These are phyloP conservation scores for Apogon talboti DNA, from an alignment of 2,797 vertebrate genomes.

Conservation along the genomic window DNA sequence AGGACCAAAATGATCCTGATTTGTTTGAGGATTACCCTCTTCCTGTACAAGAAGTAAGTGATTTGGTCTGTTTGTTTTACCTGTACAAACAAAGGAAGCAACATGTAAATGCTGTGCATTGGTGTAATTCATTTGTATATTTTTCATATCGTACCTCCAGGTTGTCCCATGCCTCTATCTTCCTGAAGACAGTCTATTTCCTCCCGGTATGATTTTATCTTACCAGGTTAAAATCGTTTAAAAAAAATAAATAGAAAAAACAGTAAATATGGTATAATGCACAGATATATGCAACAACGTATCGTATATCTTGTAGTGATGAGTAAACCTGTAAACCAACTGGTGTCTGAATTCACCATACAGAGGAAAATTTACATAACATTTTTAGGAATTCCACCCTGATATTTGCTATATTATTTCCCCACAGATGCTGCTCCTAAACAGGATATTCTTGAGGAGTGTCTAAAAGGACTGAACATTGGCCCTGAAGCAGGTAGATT, in stretches of 20 bases:
- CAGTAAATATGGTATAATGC: too few species aligned
- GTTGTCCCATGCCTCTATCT: constrained; percentile 5
- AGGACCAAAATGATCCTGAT: constrained; percentile 46
- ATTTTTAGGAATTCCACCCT: not conserved
- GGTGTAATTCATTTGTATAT: constrained; percentile 5
- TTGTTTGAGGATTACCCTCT: constrained; percentile 10
- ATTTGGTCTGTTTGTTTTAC: not conserved
- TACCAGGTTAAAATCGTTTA: too few species aligned
- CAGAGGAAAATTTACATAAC: not conserved
- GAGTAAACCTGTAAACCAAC: too few species aligned
- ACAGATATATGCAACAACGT: too few species aligned
- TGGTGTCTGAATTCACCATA: too few species aligned
- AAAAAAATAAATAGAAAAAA: too few species aligned
- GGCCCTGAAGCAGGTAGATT: constrained; percentile 66
- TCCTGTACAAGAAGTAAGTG: constrained; percentile 57
- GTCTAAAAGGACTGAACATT: constrained; percentile 72
- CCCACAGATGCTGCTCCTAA: constrained; percentile 26
- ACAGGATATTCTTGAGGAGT: constrained; percentile 71
- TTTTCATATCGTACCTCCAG: constrained; percentile 51
- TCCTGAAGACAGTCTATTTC: constrained; percentile 1
- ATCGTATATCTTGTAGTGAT: too few species aligned
- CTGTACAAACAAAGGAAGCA: not conserved
- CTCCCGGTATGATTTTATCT: not conserved
- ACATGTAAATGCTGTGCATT: not conserved
- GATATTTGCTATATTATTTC: constrained; percentile 7